Base-by-base conservation (phyloP, 2,797 vertebrate genomes). In the Neosilurus mollespiculum region DNA sequence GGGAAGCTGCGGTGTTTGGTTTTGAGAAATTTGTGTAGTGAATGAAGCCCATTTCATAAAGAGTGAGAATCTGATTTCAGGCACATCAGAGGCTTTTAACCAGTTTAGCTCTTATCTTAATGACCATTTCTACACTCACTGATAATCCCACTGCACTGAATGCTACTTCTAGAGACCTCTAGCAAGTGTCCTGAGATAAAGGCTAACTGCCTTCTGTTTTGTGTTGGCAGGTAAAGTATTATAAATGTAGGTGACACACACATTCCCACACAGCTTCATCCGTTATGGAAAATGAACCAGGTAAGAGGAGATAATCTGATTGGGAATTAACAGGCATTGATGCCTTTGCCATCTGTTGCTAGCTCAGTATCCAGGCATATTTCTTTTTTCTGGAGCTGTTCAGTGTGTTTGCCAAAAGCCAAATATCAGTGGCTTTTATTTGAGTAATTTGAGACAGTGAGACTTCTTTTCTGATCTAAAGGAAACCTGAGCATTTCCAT, bases 71-170 rank as follows among this genome's bases (percentile, higher is more conserved):
- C 62, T 69, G 24, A 64, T 49, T 65, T 69, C 54, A 64, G 76
- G 85, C 77, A 9, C 80, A 73, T 22, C 43, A 58, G 62, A 56
- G 24, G 37, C 78, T 87, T 88, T 91, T 65, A 83, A 37, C 87
- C 86, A 86, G 86, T 67, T 87, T 88, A 80, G 89, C 90, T 88
- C 89, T 85, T 75, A 70, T 85, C 58, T 72, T 82, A n/a, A 71
- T 61, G 58, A 9, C 20, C 66, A 65, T 53, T 82, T 81, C 70
- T 15, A 64, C 76, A 72, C 30, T 77, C 71, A 51, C 16, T 26
- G n/a, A 80, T 34, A 22, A 84, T 26, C 61, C 24, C 69, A 37
- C 9, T 56, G 70, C 70, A n/a, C 51, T 49, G 22, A 1, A 3
- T n/a, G 2, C 16, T 26, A 54, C 81, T 51, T 67, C 72, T 67